These are phyloP conservation scores for Cardiocondyla obscurior DNA, from an alignment of 1,140 invertebrate genomes.

Conservation along the genomic window DNA sequence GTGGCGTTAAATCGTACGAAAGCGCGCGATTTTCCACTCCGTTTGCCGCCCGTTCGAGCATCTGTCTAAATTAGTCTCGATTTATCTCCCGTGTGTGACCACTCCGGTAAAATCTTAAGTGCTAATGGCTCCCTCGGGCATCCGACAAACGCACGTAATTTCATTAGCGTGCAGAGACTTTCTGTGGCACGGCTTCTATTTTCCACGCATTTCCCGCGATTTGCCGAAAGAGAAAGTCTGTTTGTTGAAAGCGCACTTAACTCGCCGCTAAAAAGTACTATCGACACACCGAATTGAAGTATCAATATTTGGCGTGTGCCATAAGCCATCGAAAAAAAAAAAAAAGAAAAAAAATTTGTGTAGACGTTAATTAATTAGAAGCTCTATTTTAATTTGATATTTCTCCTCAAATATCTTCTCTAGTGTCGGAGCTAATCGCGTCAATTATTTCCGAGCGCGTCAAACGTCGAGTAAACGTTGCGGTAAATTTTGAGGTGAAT, in stretches of 20 bases:
- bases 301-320: not conserved
- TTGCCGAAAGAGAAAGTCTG: conserved; percentile 8
- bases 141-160: conserved; percentile 44
- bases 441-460: not conserved
- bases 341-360: no score
- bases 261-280: conserved; percentile 15
- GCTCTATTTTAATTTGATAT: no score
- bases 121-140: conserved; percentile 33
- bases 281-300: not conserved
- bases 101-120: conserved; percentile 50
- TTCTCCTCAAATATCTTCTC: not conserved
- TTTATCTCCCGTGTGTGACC: conserved; percentile 38
- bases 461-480: not conserved
- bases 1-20: conserved; percentile 15
- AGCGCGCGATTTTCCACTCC: conserved; percentile 34
- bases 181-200: conserved; percentile 21
- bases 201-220: not conserved
- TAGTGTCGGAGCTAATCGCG: not conserved
- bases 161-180: conserved; percentile 44
- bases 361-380: conserved; percentile 25
- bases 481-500: conserved; percentile 15
- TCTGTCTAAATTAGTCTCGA: conserved; percentile 33
- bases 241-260: conserved; percentile 32
- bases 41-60: conserved; percentile 27
- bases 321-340: not conserved